These are phyloP conservation scores for Cherax quadricarinatus DNA, from an alignment of 1,140 invertebrate species.

Conservation along the genomic window DNA sequence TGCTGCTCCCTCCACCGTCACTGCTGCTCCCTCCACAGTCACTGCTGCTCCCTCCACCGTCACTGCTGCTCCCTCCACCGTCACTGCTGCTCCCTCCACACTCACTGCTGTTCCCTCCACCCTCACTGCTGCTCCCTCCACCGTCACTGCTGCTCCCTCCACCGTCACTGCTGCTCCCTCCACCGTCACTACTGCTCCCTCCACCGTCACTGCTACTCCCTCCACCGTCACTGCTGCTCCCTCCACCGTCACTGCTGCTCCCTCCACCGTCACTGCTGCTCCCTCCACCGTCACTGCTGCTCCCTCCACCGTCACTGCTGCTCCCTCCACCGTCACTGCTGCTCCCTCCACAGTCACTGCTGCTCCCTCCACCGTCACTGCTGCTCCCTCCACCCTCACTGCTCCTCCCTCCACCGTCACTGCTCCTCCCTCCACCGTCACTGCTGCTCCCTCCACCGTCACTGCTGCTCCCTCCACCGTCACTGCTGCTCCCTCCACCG, in stretches of 20 bases:
- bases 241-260: background rate
- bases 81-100: background rate
- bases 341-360: background rate
- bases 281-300: background rate
- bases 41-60: background rate
- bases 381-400: background rate
- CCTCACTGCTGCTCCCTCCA: conserved; percentile 1
- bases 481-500: no score
- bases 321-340: no score
- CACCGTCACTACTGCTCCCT: no score
- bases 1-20: background rate
- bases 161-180: no score
- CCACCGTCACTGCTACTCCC: no score
- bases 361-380: background rate
- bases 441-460: no score
- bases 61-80: background rate
- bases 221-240: no score
- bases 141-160: conserved; percentile 13
- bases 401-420: no score
- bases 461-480: no score
- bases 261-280: background rate
- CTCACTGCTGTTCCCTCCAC: background rate
- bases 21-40: background rate
- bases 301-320: background rate
- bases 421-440: no score